A percentile compares a stretch with the other conserved stretches of the same genome.
Evolutionary conservation across 2,797 vertebrate species (phyloP).

Genomic region (Phalanger gymnotis): DNA sequence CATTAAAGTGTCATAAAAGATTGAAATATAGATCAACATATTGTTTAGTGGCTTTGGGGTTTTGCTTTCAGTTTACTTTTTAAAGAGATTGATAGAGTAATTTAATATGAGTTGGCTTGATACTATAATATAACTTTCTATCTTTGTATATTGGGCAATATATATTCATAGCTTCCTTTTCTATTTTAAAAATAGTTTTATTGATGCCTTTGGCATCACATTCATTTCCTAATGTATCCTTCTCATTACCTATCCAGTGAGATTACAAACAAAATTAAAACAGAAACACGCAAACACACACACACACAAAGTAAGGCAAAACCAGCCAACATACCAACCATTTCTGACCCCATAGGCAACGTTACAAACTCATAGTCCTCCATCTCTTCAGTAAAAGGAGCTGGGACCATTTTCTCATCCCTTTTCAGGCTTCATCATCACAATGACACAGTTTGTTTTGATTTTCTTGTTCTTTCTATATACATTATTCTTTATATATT

Average conservation of each 20-base stretch:
- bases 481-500: not conserved
- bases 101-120: not conserved
- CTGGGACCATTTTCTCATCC: not conserved
- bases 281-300: not conserved
- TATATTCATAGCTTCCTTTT: not conserved
- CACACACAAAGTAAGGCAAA: not conserved
- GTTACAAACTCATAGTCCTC: not conserved
- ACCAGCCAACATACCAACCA: not conserved
- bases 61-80: not conserved
- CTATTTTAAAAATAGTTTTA: not conserved
- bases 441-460: not conserved
- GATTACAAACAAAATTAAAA: not conserved
- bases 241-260: not conserved
- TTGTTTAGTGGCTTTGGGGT: not conserved
- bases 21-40: not conserved
- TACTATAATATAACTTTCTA: not conserved
- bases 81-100: not conserved
- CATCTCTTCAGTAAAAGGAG: not conserved
- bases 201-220: not conserved
- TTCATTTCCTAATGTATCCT: not conserved
- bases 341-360: not conserved
- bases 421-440: not conserved
- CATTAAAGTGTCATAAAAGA: not conserved
- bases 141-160: not conserved
- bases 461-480: not conserved